Percentiles rank a stretch among this genome's conserved stretches.
Evolutionary conservation across 2,113 vertebrate genomes (phyloP).

Genomic region (Leucosticte australis): DNA sequence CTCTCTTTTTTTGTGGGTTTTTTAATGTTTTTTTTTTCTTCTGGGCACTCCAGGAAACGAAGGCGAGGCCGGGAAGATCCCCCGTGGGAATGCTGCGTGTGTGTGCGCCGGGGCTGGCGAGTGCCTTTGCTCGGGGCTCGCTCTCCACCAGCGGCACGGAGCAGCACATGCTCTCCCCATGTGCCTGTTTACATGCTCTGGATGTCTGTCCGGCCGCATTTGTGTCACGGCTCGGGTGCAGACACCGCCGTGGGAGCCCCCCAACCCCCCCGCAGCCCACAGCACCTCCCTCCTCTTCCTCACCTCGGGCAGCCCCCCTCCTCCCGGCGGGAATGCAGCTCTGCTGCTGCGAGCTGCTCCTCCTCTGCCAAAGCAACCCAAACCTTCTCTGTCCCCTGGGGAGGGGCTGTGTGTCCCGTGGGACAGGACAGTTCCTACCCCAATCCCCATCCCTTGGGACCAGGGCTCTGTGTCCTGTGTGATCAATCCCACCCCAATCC

Average conservation of each 20-base stretch:
- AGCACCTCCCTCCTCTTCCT: not conserved
- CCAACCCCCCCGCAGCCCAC: not conserved
- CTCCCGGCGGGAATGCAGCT: not conserved
- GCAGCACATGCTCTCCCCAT: conserved; percentile 57
- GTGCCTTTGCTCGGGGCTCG: not conserved
- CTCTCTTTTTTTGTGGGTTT: too few species aligned
- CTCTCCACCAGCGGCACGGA: not conserved
- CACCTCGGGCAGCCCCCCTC: not conserved
- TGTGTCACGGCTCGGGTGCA: conserved; percentile 19
- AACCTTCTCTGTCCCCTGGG: too few species aligned
- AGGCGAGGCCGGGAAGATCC: not conserved
- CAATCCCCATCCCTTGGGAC: not conserved
- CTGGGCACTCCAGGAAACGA: not conserved
- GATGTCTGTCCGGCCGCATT: conserved; percentile 32
- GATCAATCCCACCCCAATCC: not conserved
- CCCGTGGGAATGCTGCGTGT: not conserved
- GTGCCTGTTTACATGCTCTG: conserved; percentile 51
- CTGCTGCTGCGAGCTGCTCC: not conserved
- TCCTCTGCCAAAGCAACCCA: not conserved
- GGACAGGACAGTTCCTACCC: not conserved
- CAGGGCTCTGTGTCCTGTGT: too few species aligned
- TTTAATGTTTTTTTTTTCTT: not conserved
- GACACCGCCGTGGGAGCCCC: not conserved
- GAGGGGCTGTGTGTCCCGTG: too few species aligned
- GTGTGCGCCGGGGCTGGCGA: not conserved